Percentiles rank a stretch among this genome's conserved stretches.
phyloP scores from a whole-genome alignment of 2,113 vertebrate genomes.

The Odontophorus gujanensis region DNA sequence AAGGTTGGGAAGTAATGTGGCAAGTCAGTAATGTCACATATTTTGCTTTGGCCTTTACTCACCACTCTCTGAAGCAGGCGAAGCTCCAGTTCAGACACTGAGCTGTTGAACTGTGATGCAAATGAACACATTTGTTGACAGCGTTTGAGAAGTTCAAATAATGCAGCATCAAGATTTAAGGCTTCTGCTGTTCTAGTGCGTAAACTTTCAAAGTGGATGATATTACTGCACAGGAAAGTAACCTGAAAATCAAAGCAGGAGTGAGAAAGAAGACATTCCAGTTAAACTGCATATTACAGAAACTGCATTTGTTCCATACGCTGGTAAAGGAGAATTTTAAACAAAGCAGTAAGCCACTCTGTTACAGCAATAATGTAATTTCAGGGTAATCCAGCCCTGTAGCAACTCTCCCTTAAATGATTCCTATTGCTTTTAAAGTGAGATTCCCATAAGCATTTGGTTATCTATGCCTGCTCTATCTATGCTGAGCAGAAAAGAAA shows the following conservation, averaged over 20 bases:
- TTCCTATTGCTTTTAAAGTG: background rate
- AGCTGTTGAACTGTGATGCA: constrained; percentile 94
- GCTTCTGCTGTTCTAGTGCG: constrained; percentile 94
- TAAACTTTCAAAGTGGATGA: constrained; percentile 95
- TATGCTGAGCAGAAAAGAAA: background rate
- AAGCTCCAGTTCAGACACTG: constrained; percentile 93
- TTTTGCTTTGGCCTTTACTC: constrained; percentile 42
- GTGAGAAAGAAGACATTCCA: background rate
- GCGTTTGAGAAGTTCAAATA: constrained; percentile 95
- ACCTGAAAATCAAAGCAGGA: constrained; percentile 75
- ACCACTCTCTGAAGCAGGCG: constrained; percentile 94
- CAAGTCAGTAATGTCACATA: rapidly evolving
- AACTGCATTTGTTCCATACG: background rate
- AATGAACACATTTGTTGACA: constrained; percentile 97
- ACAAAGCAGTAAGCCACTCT: background rate
- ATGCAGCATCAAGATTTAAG: constrained; percentile 88
- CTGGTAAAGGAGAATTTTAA: background rate
- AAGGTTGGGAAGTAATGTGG: background rate
- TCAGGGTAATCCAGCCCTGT: background rate
- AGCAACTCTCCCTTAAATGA: background rate
- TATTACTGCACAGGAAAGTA: constrained; percentile 96
- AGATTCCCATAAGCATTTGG: background rate
- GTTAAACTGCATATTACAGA: background rate
- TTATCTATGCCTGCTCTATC: background rate
- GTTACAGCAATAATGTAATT: background rate